phyloP scores from a whole-genome alignment of 2,113 vertebrate genomes.

The Sylvietta virens region DNA sequence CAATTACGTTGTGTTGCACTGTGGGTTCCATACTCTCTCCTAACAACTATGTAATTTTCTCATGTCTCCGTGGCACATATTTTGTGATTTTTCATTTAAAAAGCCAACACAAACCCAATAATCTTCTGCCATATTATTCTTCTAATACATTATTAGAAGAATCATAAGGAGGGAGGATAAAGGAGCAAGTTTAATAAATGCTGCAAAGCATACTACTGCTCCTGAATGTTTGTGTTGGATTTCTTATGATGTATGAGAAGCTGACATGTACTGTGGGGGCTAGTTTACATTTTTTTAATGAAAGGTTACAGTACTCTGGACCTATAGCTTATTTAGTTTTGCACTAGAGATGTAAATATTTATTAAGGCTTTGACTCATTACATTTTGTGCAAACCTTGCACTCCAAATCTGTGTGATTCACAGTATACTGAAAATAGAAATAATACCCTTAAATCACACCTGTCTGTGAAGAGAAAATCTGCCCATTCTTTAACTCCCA shows the following conservation, averaged over 20 bases:
- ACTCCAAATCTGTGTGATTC: not conserved
- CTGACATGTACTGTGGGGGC: not conserved
- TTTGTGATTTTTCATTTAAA: conserved; percentile 46
- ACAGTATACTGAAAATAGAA: not conserved
- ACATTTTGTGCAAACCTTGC: conserved; percentile 1
- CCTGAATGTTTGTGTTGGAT: conserved; percentile 46
- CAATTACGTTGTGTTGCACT: not conserved
- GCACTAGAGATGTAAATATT: conserved; percentile 36
- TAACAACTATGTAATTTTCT: conserved; percentile 3
- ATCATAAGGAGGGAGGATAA: not conserved
- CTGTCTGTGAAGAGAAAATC: not conserved
- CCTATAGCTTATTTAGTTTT: conserved; percentile 36
- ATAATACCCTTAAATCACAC: conserved; percentile 30
- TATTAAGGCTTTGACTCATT: conserved; percentile 39
- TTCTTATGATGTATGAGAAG: conserved; percentile 30
- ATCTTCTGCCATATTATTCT: conserved; percentile 15
- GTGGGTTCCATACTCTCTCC: not conserved
- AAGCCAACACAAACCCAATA: not conserved
- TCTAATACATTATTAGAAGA: conserved; percentile 18
- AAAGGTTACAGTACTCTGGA: conserved; percentile 16
- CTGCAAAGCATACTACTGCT: not conserved
- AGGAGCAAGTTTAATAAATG: conserved; percentile 22
- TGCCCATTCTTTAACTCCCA: conserved; percentile 19
- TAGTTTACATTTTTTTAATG: conserved; percentile 15
- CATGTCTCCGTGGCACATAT: not conserved